Percentiles rank a stretch among this genome's conserved stretches.
phyloP scores from a whole-genome alignment of 2,113 vertebrate species.

The Carassius gibelio region DNA sequence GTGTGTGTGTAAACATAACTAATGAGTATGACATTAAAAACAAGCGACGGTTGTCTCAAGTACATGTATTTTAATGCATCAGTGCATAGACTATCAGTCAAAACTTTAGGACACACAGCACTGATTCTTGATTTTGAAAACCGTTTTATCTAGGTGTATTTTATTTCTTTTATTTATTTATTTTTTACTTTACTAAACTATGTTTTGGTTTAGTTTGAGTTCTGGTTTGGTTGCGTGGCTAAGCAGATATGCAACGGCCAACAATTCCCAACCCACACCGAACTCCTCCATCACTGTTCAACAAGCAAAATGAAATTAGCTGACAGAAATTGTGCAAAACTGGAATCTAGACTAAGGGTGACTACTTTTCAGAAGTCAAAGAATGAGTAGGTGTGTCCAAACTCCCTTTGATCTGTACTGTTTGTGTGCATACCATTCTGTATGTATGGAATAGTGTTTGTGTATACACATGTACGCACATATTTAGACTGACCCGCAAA shows the following conservation, averaged over 20 bases:
- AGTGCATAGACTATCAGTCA: neutral
- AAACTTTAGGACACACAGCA: neutral
- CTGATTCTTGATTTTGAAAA: too few species aligned
- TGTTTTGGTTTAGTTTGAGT: neutral
- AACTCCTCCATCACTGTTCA: neutral
- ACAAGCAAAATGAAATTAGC: neutral
- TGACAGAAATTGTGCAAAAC: neutral
- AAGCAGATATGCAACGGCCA: neutral
- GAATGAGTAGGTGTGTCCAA: neutral
- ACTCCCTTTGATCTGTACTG: neutral
- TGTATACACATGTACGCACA: neutral
- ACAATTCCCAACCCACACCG: too few species aligned
- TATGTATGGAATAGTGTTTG: neutral
- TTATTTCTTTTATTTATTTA: neutral
- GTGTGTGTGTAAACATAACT: neutral
- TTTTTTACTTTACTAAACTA: neutral
- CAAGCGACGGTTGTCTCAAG: neutral
- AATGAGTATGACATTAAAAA: neutral
- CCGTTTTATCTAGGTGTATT: too few species aligned
- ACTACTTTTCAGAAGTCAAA: slow-evolving; percentile 10
- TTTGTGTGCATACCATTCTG: neutral
- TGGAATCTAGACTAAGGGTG: neutral
- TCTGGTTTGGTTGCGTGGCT: neutral
- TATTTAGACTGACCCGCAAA: slow-evolving; percentile 30
- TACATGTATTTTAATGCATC: neutral